These are phyloP conservation scores for Saccostrea glomerata DNA, from an alignment of 1,140 invertebrate genomes.

Conservation along the genomic window DNA sequence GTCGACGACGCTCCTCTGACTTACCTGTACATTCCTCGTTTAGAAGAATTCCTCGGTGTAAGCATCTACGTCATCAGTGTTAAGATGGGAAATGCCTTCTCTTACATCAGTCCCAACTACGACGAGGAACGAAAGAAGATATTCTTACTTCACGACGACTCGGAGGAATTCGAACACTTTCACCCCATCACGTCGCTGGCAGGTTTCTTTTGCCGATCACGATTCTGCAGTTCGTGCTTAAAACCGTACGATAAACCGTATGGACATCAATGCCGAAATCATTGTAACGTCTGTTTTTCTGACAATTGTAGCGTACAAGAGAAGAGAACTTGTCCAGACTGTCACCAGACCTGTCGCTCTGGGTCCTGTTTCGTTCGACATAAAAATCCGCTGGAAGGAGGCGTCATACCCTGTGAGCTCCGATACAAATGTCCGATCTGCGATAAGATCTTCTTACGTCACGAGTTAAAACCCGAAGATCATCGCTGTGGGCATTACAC, in stretches of 20 bases:
- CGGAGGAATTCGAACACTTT: conserved; percentile 16
- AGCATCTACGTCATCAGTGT: conserved; percentile 29
- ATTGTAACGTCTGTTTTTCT: conserved; percentile 22
- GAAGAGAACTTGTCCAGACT: conserved; percentile 25
- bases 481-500: conserved; percentile 6
- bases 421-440: conserved; percentile 14
- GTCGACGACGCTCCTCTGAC: background rate
- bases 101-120: conserved; percentile 5
- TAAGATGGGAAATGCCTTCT: conserved; percentile 40
- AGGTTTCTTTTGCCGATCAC: conserved; percentile 17
- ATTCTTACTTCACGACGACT: background rate
- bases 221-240: conserved; percentile 40
- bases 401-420: background rate
- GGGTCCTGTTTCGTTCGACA: background rate
- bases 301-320: background rate
- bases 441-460: background rate
- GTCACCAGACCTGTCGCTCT: conserved; percentile 39
- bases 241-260: conserved; percentile 47
- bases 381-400: background rate
- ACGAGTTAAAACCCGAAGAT: background rate
- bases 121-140: conserved; percentile 8
- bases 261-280: conserved; percentile 10
- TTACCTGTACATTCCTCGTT: background rate
- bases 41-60: conserved; percentile 14
- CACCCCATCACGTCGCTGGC: conserved; percentile 11